Evolutionary conservation across 1,140 invertebrate species (phyloP).

Genomic region (Araneus ventricosus): DNA sequence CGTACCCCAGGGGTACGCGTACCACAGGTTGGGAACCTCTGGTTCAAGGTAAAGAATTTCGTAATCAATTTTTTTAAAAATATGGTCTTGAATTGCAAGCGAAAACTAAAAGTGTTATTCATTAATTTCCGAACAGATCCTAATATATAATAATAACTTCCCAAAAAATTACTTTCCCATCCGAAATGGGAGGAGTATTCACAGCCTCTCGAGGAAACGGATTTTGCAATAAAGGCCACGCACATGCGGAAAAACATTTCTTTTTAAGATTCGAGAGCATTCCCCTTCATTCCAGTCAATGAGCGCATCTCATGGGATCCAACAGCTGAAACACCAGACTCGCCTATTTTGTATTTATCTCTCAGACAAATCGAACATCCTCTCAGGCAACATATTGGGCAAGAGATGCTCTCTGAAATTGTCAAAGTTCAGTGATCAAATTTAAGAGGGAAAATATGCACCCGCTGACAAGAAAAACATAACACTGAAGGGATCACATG

Average conservation of each 20-base stretch:
- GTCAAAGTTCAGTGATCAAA: not conserved
- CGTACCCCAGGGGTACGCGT: too few relatives aligned
- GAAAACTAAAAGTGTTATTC: too few relatives aligned
- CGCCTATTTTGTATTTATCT: not conserved
- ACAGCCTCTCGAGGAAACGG: not conserved
- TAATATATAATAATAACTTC: too few relatives aligned
- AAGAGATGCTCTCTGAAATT: too few relatives aligned
- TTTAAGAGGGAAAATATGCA: not conserved
- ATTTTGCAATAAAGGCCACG: not conserved
- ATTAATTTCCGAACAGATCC: too few relatives aligned
- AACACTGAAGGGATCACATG: too few relatives aligned
- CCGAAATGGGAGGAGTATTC: not conserved
- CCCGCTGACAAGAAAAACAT: too few relatives aligned
- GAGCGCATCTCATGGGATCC: not conserved
- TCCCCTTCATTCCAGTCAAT: not conserved
- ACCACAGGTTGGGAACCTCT: too few relatives aligned
- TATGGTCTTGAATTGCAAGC: too few relatives aligned
- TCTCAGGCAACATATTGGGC: not conserved
- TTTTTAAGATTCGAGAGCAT: not conserved
- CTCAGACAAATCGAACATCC: not conserved
- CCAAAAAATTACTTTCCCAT: not conserved
- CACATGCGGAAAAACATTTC: not conserved
- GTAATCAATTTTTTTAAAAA: too few relatives aligned
- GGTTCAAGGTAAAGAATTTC: too few relatives aligned
- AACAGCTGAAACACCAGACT: conserved; percentile 2